These are phyloP conservation scores for Pinctada fucata DNA, from an alignment of 2,888 invertebrate genomes.

Conservation along the genomic window DNA sequence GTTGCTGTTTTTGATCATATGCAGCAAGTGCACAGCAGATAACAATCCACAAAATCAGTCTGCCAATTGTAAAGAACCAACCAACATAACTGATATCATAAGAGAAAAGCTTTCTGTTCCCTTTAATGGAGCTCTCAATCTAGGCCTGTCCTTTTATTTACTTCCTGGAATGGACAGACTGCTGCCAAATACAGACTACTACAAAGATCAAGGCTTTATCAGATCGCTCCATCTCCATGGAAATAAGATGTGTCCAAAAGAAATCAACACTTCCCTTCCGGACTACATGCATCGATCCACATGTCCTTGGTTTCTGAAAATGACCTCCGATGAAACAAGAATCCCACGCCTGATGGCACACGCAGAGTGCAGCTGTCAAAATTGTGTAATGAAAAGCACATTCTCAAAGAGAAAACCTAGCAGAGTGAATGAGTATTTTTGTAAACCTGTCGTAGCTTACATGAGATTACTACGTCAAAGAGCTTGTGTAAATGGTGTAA, in stretches of 20 bases:
- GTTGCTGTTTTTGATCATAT: no score
- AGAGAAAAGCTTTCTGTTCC: background rate
- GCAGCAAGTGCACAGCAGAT: no score
- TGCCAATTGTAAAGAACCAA: background rate
- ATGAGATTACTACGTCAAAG: background rate
- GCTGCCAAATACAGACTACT: background rate
- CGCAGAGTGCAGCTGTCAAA: background rate
- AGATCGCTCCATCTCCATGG: background rate
- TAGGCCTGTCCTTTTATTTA: background rate
- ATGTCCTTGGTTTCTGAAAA: background rate
- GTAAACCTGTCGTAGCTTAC: background rate
- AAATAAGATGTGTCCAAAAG: background rate
- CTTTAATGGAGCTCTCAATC: background rate
- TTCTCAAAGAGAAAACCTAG: background rate
- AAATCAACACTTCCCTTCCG: background rate
- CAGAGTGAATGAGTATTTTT: background rate
- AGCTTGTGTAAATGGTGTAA: background rate
- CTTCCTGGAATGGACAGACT: background rate
- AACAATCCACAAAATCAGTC: no score
- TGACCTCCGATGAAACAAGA: background rate
- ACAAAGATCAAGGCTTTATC: background rate
- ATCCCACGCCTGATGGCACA: background rate
- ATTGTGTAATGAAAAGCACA: background rate
- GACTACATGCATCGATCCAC: background rate
- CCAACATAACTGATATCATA: background rate